These are phyloP conservation scores for Nixonia krombeini DNA, from an alignment of 1,140 invertebrate genomes.

Conservation along the genomic window DNA sequence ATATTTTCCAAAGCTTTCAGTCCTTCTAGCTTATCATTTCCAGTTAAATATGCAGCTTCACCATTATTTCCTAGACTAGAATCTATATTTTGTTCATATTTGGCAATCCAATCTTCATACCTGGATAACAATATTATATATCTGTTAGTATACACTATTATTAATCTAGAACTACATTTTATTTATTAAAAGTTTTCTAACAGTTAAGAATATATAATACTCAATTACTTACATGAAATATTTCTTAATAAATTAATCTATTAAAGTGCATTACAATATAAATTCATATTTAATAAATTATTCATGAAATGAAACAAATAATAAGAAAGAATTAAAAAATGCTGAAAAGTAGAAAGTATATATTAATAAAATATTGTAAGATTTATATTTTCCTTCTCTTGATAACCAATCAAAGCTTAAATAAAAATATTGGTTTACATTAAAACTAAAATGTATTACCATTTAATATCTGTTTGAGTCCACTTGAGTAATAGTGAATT, in stretches of 20 bases:
- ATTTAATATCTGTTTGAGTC: constrained; percentile 37
- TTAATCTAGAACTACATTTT: constrained; percentile 8
- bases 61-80: constrained; percentile 83
- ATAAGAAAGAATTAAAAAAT: not conserved
- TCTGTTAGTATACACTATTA: constrained; percentile 1
- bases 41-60: constrained; percentile 74
- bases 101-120: constrained; percentile 60
- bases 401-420: too few relatives aligned
- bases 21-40: constrained; percentile 74
- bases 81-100: constrained; percentile 70
- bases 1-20: constrained; percentile 83
- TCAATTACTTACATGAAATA: too few relatives aligned
- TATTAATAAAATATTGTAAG: not conserved
- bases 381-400: constrained; percentile 4
- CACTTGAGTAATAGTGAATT: constrained; percentile 19
- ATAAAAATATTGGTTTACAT: constrained; percentile 2
- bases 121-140: constrained; percentile 37
- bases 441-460: constrained; percentile 19
- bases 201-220: not conserved
- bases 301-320: too few relatives aligned
- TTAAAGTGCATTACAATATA: too few relatives aligned
- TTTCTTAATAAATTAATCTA: too few relatives aligned
- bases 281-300: too few relatives aligned
- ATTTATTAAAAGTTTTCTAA: constrained; percentile 1
- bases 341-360: not conserved